Base-by-base conservation (phyloP, 1,140 invertebrate species). In the Glossosoma conforme region DNA sequence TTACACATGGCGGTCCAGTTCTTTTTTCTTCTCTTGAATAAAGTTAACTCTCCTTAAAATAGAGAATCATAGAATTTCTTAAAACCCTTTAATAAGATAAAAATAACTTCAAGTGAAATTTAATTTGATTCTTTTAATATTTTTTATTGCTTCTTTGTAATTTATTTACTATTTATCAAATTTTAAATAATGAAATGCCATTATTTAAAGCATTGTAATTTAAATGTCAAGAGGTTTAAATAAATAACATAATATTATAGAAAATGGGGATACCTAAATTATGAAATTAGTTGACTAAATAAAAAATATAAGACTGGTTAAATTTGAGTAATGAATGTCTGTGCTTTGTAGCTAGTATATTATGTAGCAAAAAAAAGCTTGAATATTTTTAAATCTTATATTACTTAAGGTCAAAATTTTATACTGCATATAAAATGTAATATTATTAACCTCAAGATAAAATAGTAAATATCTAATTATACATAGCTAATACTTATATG, bases 271-370 rank as follows among this genome's bases (percentile, higher is more conserved):
- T 42, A 21, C 9, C 6, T 19, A 42, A 42, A 13, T 22, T 42
- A 11, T 21, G 25, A 42, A 15, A n/a, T 13, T 42, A 42, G 19
- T 22, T 22, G 13, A 24, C 15, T 42, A 42, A 42, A 42, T 38
- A 42, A 42, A 42, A 42, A 42, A 22, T 42, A 42, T 42, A 21
- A 42, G 40, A 42, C 40, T 42, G 40, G 40, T 25, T 42, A 13
- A 42, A 21, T 42, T 42, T n/a, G n/a, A n/a, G 10, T 13, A 13
- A 17, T 38, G 10, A 38, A 38, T 38, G 21, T 42, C 25, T 42
- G 40, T 21, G 40, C 40, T 42, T 42, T 42, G 19, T 24, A 13
- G 40, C 19, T 38, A 38, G 36, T 17, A 5, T 38, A 14, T 10
- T 17, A 38, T 17, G 21, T 42, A 24, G 15, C n/a, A n/a, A 24